These are phyloP conservation scores for Scyliorhinus canicula DNA, from an alignment of 2,797 vertebrate species.

Conservation along the genomic window DNA sequence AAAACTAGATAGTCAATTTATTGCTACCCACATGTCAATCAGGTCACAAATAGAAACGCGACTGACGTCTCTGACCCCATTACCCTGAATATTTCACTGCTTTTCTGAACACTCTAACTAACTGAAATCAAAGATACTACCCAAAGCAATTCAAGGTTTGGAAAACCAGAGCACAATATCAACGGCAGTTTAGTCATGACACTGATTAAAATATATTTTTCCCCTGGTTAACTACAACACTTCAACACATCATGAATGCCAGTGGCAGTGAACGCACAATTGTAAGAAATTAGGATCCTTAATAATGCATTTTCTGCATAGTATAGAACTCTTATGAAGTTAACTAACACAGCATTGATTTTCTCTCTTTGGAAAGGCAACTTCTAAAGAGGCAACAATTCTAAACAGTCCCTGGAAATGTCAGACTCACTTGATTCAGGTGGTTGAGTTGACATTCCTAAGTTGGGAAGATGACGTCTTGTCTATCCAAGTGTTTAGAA, in stretches of 20 bases:
- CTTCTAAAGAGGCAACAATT: no score
- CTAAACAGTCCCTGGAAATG: no score
- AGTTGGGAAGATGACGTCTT: no score
- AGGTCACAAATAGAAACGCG: not conserved
- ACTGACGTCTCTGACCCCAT: not conserved
- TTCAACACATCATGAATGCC: not conserved
- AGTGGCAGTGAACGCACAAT: not conserved
- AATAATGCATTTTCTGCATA: no score
- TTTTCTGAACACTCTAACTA: not conserved
- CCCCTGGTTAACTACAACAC: not conserved
- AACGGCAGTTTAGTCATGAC: not conserved
- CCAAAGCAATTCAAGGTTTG: not conserved
- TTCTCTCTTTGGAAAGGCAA: no score
- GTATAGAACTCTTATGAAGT: no score
- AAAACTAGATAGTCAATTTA: not conserved
- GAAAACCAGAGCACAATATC: not conserved
- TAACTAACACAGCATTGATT: no score
- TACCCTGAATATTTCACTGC: not conserved
- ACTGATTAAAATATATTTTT: not conserved
- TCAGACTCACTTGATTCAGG: no score
- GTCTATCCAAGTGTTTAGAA: no score
- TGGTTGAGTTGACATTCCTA: no score
- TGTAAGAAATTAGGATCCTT: no score
- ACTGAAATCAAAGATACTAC: not conserved
- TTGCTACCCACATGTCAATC: not conserved